These are phyloP conservation scores for Rhynchomys soricoides DNA, from an alignment of 2,113 vertebrate genomes.

Conservation along the genomic window DNA sequence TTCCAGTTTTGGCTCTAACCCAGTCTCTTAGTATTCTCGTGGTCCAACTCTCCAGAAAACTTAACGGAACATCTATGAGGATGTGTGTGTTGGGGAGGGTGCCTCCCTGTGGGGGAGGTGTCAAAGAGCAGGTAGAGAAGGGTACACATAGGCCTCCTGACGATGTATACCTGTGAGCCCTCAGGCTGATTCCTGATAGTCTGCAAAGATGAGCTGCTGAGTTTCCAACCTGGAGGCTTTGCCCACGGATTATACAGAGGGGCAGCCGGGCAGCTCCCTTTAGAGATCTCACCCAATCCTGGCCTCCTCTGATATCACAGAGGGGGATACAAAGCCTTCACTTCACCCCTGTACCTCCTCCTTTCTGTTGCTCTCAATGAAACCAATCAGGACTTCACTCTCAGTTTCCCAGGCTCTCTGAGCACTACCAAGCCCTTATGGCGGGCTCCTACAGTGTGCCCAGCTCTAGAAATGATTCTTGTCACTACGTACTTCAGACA, in stretches of 20 bases:
- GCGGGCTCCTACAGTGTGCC: not conserved
- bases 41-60: not conserved
- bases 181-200: not conserved
- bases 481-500: not conserved
- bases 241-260: not conserved
- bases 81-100: no score
- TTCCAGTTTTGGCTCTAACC: accelerated
- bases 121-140: not conserved
- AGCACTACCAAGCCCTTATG: accelerated
- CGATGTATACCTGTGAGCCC: not conserved
- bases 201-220: not conserved
- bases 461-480: not conserved
- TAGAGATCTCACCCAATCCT: no score
- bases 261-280: not conserved
- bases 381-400: conserved; percentile 80
- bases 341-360: conserved; percentile 75
- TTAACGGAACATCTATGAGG: accelerated
- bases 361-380: conserved; percentile 84
- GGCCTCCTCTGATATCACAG: not conserved
- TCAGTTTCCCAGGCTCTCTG: conserved; percentile 50
- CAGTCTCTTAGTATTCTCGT: no score
- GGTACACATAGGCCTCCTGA: not conserved
- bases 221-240: not conserved
- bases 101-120: not conserved
- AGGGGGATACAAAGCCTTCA: conserved; percentile 20